Percentiles rank a stretch among this genome's conserved stretches.
Evolutionary conservation across 2,888 invertebrate genomes (phyloP).

Genomic region (Drosophila paranaensis): DNA sequence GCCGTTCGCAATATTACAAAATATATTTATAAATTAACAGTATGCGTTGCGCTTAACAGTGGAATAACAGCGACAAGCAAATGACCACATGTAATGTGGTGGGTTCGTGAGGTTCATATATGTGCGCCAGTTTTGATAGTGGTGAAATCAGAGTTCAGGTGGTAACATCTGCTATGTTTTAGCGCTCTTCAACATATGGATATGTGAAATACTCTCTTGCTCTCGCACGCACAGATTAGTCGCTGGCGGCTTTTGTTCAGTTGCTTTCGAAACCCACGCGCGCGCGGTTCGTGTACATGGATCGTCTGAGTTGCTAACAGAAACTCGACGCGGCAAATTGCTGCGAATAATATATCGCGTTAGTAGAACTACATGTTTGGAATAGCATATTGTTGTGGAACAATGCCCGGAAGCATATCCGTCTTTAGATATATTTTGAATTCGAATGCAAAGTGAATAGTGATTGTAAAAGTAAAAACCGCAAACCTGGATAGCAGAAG

Average conservation of each 20-base stretch:
- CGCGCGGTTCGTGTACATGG: conserved; percentile 28
- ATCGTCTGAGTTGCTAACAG: conserved; percentile 28
- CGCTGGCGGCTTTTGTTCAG: conserved; percentile 49
- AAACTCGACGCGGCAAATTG: conserved; percentile 39
- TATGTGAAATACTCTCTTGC: conserved; percentile 31
- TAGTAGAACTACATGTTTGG: conserved; percentile 25
- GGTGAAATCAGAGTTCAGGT: conserved; percentile 36
- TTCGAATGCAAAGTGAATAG: conserved; percentile 11
- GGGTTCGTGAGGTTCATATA: conserved; percentile 1
- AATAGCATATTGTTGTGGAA: conserved; percentile 23
- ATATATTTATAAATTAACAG: not conserved
- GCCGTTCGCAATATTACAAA: not conserved
- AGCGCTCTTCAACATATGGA: conserved; percentile 26
- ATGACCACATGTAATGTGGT: conserved; percentile 12
- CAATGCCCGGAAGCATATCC: conserved; percentile 19
- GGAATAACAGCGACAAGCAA: conserved; percentile 12
- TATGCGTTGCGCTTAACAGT: conserved; percentile 27
- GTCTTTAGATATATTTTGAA: not conserved
- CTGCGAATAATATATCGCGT: conserved; percentile 29
- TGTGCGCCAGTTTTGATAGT: conserved; percentile 20
- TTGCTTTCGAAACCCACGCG: conserved; percentile 55
- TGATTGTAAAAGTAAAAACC: conserved; percentile 10
- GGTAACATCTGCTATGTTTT: conserved; percentile 12
- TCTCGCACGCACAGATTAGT: conserved; percentile 20
- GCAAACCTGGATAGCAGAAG: conserved; percentile 13